Conservation (phyloP, 1,140 invertebrate species). For the Drosophila navojoa region DNA sequence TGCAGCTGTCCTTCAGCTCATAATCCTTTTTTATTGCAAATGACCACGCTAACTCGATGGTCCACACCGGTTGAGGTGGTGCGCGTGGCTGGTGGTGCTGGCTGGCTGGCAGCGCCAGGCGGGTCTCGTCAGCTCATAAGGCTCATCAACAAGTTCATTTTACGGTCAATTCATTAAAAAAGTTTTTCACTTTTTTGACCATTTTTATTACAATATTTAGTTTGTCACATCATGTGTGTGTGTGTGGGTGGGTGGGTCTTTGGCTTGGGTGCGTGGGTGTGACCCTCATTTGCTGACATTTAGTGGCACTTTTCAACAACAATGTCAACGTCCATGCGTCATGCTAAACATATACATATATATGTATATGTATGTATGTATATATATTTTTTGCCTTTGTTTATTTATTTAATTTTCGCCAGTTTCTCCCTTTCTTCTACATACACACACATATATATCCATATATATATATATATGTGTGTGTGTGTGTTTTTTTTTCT, state of each 20-base stretch:
- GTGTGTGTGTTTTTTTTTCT: slow-evolving; percentile 27
- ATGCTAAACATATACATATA: slow-evolving; percentile 54
- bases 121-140: slow-evolving; percentile 64
- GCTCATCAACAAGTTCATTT: slow-evolving; percentile 83
- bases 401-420: slow-evolving; percentile 54
- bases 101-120: background rate
- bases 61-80: slow-evolving; percentile 36
- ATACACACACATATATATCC: too few relatives aligned
- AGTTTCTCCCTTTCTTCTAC: slow-evolving; percentile 30
- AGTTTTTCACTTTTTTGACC: slow-evolving; percentile 55
- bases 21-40: slow-evolving; percentile 81
- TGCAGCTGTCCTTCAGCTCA: slow-evolving; percentile 70
- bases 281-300: slow-evolving; percentile 81
- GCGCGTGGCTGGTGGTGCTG: background rate
- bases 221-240: slow-evolving; percentile 42
- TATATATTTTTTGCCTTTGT: slow-evolving; percentile 15
- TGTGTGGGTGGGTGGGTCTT: slow-evolving; percentile 17
- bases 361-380: slow-evolving; percentile 8
- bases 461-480: too few relatives aligned
- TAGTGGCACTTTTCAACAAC: slow-evolving; percentile 66
- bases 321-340: slow-evolving; percentile 56
- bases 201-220: slow-evolving; percentile 62
- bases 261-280: slow-evolving; percentile 33
- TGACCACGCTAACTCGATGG: slow-evolving; percentile 77
- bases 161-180: slow-evolving; percentile 83